Base-by-base conservation (phyloP, 2,113 vertebrate species). In the Oreochromis spilurus region DNA sequence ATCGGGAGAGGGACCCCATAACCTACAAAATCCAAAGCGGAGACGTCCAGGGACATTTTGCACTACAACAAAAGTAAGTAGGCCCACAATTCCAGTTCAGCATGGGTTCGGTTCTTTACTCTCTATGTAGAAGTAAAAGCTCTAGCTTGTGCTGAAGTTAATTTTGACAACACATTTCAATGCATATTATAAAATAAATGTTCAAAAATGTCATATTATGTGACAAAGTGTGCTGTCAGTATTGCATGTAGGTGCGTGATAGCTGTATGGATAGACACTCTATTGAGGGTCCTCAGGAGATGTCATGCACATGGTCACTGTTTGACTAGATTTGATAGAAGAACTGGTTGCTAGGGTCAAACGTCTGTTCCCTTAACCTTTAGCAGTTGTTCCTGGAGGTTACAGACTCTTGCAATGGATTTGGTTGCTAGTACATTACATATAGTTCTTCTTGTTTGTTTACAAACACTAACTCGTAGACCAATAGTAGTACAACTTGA, bases 1-100 rank as follows among this genome's bases (percentile, higher is more conserved):
- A 99, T 95, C 97, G 98, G 84, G 99, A 99, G 88, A 96, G 94
- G 60, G 98, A 99, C 93, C 95, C 97, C 54, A 97, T 99, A 95
- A 97, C 92, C 84, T 99, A 99, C 88, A 92, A 93, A 85, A 98
- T 99, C 94, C 94, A 96, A 85, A 97, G 97, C 1, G 98, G 99
- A 95, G 98, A 99, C 94, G 96, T 96, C 75, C 95, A 97, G n/a
- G 95, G 96, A 88, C 95, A 97, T 82, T 99, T 99, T 94, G 96
- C 96, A 93, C 97, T 99, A 75, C 97, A 97, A 77, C 96, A 97
- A 91, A 97, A 92, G 98, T 99, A 97, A 91, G 88, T 55, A 14
- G 9, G 4, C 19, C 11, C 29, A 38, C 43, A 75, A 6, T 19
- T 58, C 36, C 5, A 52, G 17, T 77, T 52, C 10, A 52, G 9